These are phyloP conservation scores for Asarcornis scutulata DNA, from an alignment of 2,113 vertebrate genomes.

Conservation along the genomic window DNA sequence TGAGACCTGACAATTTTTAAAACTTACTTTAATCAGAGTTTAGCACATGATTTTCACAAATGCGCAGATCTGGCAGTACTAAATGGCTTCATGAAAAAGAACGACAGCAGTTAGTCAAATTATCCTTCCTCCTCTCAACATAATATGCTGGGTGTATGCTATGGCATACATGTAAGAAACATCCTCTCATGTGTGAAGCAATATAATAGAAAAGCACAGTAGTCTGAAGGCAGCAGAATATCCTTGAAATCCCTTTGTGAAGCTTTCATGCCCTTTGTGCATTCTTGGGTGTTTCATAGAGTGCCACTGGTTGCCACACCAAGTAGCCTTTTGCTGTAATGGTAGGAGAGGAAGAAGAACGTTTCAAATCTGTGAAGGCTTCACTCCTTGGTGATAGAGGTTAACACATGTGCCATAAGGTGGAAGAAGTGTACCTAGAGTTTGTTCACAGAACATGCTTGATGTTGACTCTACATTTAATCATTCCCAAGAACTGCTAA, in stretches of 20 bases:
- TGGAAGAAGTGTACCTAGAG: too few species aligned
- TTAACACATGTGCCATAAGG: neutral
- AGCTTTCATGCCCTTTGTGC: neutral
- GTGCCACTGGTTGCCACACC: neutral
- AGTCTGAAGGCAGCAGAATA: neutral
- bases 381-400: neutral
- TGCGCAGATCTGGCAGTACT: too few species aligned
- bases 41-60: neutral
- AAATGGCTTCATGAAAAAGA: neutral
- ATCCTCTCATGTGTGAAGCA: rapidly evolving
- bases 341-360: neutral
- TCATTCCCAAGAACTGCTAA: neutral
- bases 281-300: neutral
- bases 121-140: neutral
- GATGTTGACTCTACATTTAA: too few species aligned
- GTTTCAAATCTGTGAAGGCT: neutral
- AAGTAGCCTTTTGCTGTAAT: neutral
- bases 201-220: neutral
- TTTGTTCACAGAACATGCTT: neutral
- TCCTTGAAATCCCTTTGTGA: neutral
- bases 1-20: neutral
- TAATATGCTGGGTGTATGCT: neutral
- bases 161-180: neutral
- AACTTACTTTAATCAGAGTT: neutral
- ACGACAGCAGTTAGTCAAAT: neutral